Evolutionary conservation across 2,113 vertebrate species (phyloP), one percentile per base, ranked within the genome.

Genomic region (Tupaia tana): DNA sequence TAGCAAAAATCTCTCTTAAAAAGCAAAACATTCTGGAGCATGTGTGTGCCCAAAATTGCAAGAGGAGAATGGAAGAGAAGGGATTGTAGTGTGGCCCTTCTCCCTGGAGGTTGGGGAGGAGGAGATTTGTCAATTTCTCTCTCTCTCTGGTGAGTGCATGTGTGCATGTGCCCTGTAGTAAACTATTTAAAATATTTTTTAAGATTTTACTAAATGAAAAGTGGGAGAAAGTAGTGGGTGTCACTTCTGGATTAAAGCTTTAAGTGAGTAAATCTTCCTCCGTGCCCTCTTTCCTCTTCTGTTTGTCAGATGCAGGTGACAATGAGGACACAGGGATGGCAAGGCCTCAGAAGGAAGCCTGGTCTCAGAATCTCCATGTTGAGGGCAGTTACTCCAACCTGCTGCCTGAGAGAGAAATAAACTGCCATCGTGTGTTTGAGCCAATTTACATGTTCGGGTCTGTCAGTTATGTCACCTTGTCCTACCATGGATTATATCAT

Each of bases 401-500:
- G 1, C 73, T 82, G 77, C 6, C 14, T 75, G 25, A 90, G 20
- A 34, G 52, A 78, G 27, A 82, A 77, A 86, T n/a, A 66, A 84
- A 77, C n/a, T 58, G 90, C n/a, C 79, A 34, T 56, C 43, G 43
- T 83, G 61, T 61, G 66, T 64, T 92, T 86, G 87, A 73, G 73
- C 19, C 73, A 69, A 56, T 73, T 75, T 80, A 56, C 7, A 64
- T 54, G 20, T 73, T 81, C 83, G 58, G 4, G 22, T 74, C 29
- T 67, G 20, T 52, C 27, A 73, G 11, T 81, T 79, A 71, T 0
- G 78, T 64, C 20, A 75, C 11, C 31, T 86, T 85, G 58, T 22
- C 9, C 29, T 64, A n/a, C 11, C 52, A 7, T 7, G n/a, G 80
- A 14, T 86, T 84, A 59, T 2, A 78, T 9, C 61, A 19, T 22